These are phyloP conservation scores for Volucella bombylans DNA, from an alignment of 2,888 invertebrate species.

Conservation along the genomic window DNA sequence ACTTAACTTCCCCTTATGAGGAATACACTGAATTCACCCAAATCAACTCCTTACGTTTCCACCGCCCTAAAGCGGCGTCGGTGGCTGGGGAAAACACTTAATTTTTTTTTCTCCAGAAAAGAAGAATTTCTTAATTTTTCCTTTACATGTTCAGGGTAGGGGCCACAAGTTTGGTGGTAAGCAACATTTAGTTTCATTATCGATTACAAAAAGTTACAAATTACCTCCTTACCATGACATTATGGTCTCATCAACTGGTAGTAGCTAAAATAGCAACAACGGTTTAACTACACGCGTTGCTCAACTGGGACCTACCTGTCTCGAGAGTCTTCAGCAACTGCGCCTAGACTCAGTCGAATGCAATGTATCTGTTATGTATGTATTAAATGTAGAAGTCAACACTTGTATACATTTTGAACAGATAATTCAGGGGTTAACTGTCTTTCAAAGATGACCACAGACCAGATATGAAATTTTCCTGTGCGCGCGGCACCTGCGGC, in stretches of 20 bases:
- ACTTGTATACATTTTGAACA: conserved; percentile 54
- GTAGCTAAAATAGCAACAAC: not conserved
- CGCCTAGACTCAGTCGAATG: not conserved
- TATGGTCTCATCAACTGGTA: conserved; percentile 61
- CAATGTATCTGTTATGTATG: conserved; percentile 25
- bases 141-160: conserved; percentile 32
- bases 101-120: not conserved
- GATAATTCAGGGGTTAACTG: conserved; percentile 63
- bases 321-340: conserved; percentile 9
- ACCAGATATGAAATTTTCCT: conserved; percentile 49
- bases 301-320: conserved; percentile 47
- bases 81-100: not conserved
- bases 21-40: conserved; percentile 23
- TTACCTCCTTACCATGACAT: conserved; percentile 73
- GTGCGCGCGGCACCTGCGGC: conserved; percentile 25
- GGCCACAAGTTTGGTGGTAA: conserved; percentile 3
- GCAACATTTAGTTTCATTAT: conserved; percentile 66
- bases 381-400: conserved; percentile 53
- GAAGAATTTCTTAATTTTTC: conserved; percentile 54
- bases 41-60: conserved; percentile 17
- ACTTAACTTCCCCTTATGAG: conserved; percentile 62
- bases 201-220: conserved; percentile 71
- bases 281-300: conserved; percentile 2
- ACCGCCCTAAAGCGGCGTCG: conserved; percentile 28
- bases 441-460: conserved; percentile 49